Base-by-base conservation (phyloP, 2,888 invertebrate species). In the Xestobium rufovillosum region DNA sequence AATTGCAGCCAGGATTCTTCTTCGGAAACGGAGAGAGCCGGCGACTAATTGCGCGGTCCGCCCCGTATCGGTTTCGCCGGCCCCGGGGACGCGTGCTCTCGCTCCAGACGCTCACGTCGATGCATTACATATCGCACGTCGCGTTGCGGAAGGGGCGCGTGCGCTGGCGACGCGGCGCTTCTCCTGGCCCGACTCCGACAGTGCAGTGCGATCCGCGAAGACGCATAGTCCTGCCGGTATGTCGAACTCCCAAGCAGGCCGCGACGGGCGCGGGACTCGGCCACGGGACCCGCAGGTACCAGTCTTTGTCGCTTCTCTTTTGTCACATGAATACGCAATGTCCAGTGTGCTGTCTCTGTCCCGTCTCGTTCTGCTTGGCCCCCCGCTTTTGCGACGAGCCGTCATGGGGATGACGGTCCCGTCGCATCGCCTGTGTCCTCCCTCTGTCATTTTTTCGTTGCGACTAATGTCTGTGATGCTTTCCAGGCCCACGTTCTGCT, bases 181-280 rank as follows among this genome's bases (percentile, higher is more conserved):
- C 42, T 27, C 46, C 41, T 43, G 43, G 50, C 44, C 46, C 50
- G 51, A 19, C 37, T 34, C 32, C 40, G 56, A 55, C 57, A 60
- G 61, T 61, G 59, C 61, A 60, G 60, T 60, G 59, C 55, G 53
- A 52, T 54, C 56, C 59, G 59, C 53, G 59, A 52, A 42, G 53
- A 53, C 53, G 56, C 47, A 51, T 56, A 57, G 60, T 59, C n/a
- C 57, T 57, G 59, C 59, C 58, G 49, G 55, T 45, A 15, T 23
- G 6, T 6, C 36, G 40, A 45, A 38, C 42, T 42, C 42, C 33
- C 39, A 38, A 23, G 23, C 52, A 49, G 50, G 49, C 49, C 55
- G 57, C 53, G 59, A 56, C 56, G 52, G 53, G 53, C 53, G 51
- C 53, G 55, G 55, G 53, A 53, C 51, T 44, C 47, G 50, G 47